Percentiles rank a stretch among this genome's conserved stretches.
Evolutionary conservation across 1,140 invertebrate genomes (phyloP).

Genomic region (Zaprionus ornatus): DNA sequence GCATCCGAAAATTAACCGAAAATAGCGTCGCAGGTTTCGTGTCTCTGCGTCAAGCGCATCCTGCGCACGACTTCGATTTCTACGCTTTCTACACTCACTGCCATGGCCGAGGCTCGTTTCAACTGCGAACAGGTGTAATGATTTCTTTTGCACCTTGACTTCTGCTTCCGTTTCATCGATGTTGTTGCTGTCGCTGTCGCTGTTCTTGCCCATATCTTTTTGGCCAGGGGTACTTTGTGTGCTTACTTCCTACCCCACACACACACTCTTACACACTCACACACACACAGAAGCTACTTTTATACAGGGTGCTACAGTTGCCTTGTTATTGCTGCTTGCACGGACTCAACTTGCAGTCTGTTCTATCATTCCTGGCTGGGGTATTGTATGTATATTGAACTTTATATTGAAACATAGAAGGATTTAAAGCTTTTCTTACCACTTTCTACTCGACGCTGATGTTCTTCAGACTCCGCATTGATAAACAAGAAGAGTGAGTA

Average conservation of each 20-base stretch:
- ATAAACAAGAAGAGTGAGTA: constrained; percentile 19
- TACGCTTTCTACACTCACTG: constrained; percentile 78
- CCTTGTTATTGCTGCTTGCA: not conserved
- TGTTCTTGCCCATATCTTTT: constrained; percentile 59
- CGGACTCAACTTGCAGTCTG: constrained; percentile 5
- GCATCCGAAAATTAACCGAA: constrained; percentile 39
- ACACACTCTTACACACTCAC: not conserved
- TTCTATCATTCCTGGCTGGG: constrained; percentile 3
- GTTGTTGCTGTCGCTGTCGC: constrained; percentile 1
- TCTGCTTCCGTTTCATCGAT: constrained; percentile 69
- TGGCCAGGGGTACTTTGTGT: constrained; percentile 58
- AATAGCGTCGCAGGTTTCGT: constrained; percentile 48
- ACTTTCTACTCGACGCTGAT: constrained; percentile 30
- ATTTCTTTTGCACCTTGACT: constrained; percentile 80
- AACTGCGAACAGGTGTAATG: constrained; percentile 71
- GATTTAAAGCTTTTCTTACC: constrained; percentile 18
- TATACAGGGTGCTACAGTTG: constrained; percentile 51
- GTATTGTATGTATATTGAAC: constrained; percentile 12
- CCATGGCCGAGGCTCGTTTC: constrained; percentile 18
- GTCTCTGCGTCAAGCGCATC: constrained; percentile 23
- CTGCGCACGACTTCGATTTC: constrained; percentile 51
- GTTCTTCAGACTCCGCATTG: constrained; percentile 36
- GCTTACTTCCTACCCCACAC: constrained; percentile 52
- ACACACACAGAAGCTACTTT: constrained; percentile 6
- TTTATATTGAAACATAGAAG: not conserved